Conservation (phyloP, 2,888 invertebrate genomes). For the Lithodes maja region DNA sequence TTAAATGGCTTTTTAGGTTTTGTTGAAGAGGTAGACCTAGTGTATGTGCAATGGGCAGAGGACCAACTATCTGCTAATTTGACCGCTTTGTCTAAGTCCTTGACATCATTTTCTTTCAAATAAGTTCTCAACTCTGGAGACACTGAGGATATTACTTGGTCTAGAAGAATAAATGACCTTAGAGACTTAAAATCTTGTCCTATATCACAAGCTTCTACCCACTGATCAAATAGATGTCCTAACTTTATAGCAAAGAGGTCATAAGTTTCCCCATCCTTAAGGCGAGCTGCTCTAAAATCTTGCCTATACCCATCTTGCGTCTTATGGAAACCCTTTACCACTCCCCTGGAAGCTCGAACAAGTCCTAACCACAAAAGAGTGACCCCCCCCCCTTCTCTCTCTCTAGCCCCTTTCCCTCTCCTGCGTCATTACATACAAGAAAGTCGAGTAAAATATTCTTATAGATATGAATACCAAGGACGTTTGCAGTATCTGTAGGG, state of each 20-base stretch:
- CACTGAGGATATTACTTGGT: not conserved
- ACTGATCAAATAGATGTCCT: not conserved
- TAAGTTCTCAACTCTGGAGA: not conserved
- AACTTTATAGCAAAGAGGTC: not conserved
- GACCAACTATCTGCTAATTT: not conserved
- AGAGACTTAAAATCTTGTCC: not conserved
- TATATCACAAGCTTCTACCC: not conserved
- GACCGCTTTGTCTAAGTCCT: not conserved
- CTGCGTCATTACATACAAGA: too few species aligned
- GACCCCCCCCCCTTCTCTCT: too few species aligned
- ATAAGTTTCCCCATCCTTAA: not conserved
- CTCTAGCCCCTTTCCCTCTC: too few species aligned
- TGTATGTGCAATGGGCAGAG: not conserved
- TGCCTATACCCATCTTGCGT: not conserved
- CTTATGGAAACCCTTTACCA: not conserved
- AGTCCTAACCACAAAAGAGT: too few species aligned
- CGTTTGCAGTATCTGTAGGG: too few species aligned
- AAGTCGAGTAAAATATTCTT: too few species aligned
- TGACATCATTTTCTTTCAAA: not conserved
- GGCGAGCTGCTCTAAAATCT: not conserved
- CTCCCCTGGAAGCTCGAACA: too few species aligned
- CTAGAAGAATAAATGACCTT: not conserved
- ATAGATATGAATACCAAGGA: too few species aligned
- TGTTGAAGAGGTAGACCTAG: not conserved
- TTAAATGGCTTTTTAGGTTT: too few species aligned